phyloP scores from a whole-genome alignment of 35 echinoderm and acorn worm genomes.

The Ptychodera flava region DNA sequence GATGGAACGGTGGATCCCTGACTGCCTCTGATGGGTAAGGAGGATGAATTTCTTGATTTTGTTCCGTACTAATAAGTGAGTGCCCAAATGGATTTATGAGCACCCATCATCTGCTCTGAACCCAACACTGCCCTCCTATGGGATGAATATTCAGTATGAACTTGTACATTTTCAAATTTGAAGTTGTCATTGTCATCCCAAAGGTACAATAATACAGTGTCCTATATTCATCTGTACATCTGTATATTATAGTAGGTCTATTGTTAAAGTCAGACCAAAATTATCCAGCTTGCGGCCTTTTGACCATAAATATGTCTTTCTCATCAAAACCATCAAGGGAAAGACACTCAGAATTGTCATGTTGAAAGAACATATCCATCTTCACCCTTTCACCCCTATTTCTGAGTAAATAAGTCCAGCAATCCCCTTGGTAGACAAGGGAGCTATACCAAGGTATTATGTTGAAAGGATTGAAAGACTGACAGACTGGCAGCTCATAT shows the following conservation, averaged over 20 bases:
- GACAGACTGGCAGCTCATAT: too few relatives aligned
- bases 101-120: neutral
- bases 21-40: slow-evolving; percentile 45
- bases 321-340: too few relatives aligned
- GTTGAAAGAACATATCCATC: too few relatives aligned
- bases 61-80: neutral
- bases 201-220: neutral
- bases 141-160: neutral
- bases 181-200: neutral
- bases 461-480: too few relatives aligned
- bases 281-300: neutral
- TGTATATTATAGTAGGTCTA: neutral
- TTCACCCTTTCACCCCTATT: too few relatives aligned
- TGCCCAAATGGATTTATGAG: neutral
- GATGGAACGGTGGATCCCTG: slow-evolving; percentile 69
- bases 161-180: neutral
- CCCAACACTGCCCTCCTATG: neutral
- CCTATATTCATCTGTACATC: neutral
- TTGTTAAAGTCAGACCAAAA: neutral
- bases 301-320: too few relatives aligned
- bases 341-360: too few relatives aligned
- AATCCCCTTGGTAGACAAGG: too few relatives aligned
- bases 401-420: too few relatives aligned
- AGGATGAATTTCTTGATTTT: neutral
- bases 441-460: too few relatives aligned